These are phyloP conservation scores for Belonocnema kinseyi DNA, from an alignment of 1,140 invertebrate species.

Conservation along the genomic window DNA sequence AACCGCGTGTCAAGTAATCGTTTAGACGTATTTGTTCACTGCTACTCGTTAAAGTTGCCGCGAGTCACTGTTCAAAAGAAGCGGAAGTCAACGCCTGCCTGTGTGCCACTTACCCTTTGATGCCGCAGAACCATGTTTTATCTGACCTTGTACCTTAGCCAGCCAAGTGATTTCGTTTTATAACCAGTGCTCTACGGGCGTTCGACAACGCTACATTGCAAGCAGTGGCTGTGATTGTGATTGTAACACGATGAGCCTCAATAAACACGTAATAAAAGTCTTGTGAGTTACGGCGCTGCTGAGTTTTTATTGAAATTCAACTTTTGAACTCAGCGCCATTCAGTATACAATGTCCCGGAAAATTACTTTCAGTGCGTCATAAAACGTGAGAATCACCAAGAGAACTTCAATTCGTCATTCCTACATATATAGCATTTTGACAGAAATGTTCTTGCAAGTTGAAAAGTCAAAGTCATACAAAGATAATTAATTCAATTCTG, in stretches of 20 bases:
- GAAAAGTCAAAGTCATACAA: too few species aligned
- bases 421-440: not conserved
- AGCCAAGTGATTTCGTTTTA: constrained; percentile 29
- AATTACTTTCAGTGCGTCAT: constrained; percentile 20
- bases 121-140: constrained; percentile 28
- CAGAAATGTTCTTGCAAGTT: too few species aligned
- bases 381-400: constrained; percentile 12
- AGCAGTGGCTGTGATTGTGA: constrained; percentile 31
- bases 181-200: constrained; percentile 12
- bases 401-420: not conserved
- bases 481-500: too few species aligned
- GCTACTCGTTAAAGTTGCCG: constrained; percentile 21
- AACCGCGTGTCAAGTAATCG: constrained; percentile 22
- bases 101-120: constrained; percentile 22
- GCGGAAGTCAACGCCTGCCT: constrained; percentile 31
- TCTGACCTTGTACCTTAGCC: constrained; percentile 23
- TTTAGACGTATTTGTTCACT: constrained; percentile 27
- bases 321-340: constrained; percentile 25
- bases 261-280: constrained; percentile 31
- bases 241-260: constrained; percentile 29
- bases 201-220: constrained; percentile 7
- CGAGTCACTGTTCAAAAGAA: constrained; percentile 11
- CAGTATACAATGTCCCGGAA: constrained; percentile 8
- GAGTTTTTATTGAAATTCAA: constrained; percentile 17
- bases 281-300: constrained; percentile 16